Conservation (phyloP, 35 echinoderm and acorn worm genomes). For the Anneissia japonica region DNA sequence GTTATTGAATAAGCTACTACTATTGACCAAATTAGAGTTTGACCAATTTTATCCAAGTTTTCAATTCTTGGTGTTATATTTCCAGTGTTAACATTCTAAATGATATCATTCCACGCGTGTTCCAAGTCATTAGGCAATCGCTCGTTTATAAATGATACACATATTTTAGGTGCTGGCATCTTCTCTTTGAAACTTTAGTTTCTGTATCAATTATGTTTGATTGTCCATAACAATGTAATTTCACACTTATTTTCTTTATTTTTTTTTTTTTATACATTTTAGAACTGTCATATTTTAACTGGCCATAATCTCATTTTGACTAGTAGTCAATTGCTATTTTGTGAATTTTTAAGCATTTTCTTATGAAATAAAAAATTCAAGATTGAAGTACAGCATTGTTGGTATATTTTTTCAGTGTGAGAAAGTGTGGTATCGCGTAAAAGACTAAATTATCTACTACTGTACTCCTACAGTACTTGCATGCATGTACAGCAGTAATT, state of each 20-base stretch:
- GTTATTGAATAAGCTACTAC: not conserved
- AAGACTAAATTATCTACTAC: too few relatives aligned
- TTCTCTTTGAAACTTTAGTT: not conserved
- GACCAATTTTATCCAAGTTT: not conserved
- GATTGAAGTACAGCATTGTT: too few relatives aligned
- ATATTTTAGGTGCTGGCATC: not conserved
- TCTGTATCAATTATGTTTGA: not conserved
- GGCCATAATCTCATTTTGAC: not conserved
- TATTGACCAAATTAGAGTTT: not conserved
- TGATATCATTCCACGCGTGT: not conserved
- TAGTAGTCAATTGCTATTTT: not conserved
- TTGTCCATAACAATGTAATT: too few relatives aligned
- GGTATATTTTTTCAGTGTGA: too few relatives aligned
- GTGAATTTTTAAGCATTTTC: not conserved
- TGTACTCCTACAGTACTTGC: too few relatives aligned
- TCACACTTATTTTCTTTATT: not conserved
- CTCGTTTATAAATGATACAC: not conserved
- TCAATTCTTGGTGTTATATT: not conserved
- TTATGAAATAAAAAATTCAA: not conserved
- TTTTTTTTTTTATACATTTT: not conserved
- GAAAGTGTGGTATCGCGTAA: too few relatives aligned
- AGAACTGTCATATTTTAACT: not conserved
- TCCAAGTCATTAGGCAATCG: not conserved
- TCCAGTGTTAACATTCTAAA: not conserved
- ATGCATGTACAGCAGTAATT: too few relatives aligned